Base-by-base conservation (phyloP, 1,140 invertebrate genomes). In the Armadillidium nasatum region DNA sequence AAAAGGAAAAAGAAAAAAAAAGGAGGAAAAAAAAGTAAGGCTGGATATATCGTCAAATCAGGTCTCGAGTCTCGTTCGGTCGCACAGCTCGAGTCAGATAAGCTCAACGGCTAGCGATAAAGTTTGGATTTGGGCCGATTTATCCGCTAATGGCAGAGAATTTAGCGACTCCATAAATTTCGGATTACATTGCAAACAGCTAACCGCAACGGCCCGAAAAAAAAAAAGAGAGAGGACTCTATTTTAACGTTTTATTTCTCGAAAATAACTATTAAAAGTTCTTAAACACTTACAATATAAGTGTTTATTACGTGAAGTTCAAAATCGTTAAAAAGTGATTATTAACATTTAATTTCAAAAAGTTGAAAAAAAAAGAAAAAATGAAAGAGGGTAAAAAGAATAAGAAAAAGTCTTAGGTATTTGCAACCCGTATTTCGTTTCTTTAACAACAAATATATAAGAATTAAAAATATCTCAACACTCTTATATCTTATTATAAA, bases 111-210 rank as follows among this genome's bases (percentile, higher is more conserved):
- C 78, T 79, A 79, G 78, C 78, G 78, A 79, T 79, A 79, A 79
- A 79, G 78, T 79, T 79, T 76, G 78, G 78, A 79, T 79, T 79
- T 76, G 50, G 50, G 75, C 74, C 78, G 78, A 79, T 79, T 79
- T 79, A 79, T 79, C 78, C 78, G 73, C 78, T 79, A 79, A 79
- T 79, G 78, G 78, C 71, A 67, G 78, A 79, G 78, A 68, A 74
- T 74, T 71, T 19, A 79, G 78, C 75, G 75, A 76, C 74, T 79
- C 78, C 76, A 78, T 78, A 79, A 76, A 79, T 79, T 79, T 75
- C 67, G 78, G 78, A 79, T 79, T 79, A 79, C 74, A 74, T 74
- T 76, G 66, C 74, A 76, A 74, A 76, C 67, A 74, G 78, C 78
- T 76, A 79, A 79, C 74, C 76, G 78, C 33, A 33, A 33, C 33